Base-by-base conservation (phyloP, 2,113 vertebrate species). In the Eulemur macaco region DNA sequence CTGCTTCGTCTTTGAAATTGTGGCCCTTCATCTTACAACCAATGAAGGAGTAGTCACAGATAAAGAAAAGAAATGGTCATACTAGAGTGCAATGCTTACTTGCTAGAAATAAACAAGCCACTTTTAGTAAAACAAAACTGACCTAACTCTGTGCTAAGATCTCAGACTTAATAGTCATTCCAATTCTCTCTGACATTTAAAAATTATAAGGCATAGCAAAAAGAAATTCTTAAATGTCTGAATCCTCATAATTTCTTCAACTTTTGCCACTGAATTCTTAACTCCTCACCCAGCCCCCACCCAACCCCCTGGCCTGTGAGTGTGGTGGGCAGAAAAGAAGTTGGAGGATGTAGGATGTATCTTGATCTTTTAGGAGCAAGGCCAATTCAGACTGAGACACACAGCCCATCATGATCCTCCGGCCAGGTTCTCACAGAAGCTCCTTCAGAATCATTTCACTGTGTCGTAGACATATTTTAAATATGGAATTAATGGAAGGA, bases 121-220 rank as follows among this genome's bases (percentile, higher is more conserved):
- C 86, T 97, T 96, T 96, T 94, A 89, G 93, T 96, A 96, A 97
- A 96, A 96, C 94, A 97, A 97, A 97, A 97, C 74, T 93, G 86
- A 97, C 96, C 92, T 96, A 97, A 94, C 77, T 73, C 54, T 94
- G 83, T 81, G 58, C 96, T 96, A 80, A 94, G 80, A 93, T 95
- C 91, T 96, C 89, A 86, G 91, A 95, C 87, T 97, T 98, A 97
- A 97, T 80, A 96, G 95, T 95, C 92, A 86, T 92, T 97, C 86
- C 97, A 97, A 95, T 97, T 97, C 91, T 96, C 93, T 96, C 96
- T 98, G 97, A 97, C 97, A 98, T 98, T 98, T 98, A 97, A 97
- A 97, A 97, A 98, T 98, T 98, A 97, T 97, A 97, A 96, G 87
- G 45, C 93, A 91, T 82, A 66, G 78, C 89, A 97, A 95, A 96